Conservation (phyloP, 1,140 invertebrate genomes). For the Drosophila dunni region DNA sequence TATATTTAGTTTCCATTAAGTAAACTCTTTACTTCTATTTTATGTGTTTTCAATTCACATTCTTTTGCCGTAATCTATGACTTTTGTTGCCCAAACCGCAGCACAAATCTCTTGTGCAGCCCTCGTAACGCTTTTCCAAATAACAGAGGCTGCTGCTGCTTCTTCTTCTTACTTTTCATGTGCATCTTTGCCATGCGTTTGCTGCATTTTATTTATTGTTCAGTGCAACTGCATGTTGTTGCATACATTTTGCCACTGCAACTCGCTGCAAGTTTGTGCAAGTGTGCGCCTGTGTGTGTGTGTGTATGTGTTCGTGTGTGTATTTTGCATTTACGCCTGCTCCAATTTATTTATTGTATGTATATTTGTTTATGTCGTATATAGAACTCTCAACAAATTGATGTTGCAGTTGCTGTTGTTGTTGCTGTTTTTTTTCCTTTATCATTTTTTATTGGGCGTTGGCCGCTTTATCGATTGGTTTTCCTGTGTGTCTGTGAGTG, state of each 20-base stretch:
- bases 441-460: constrained; percentile 79
- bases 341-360: constrained; percentile 83
- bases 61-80: not conserved
- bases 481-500: constrained; percentile 53
- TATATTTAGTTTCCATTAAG: no score
- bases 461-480: constrained; percentile 78
- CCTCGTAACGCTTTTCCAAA: constrained; percentile 24
- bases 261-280: constrained; percentile 50
- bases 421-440: constrained; percentile 51
- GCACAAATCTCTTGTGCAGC: constrained; percentile 35
- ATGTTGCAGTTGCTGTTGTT: constrained; percentile 60
- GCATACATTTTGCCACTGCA: constrained; percentile 59
- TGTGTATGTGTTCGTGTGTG: constrained; percentile 46
- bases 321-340: constrained; percentile 78
- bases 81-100: constrained; percentile 11
- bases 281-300: not conserved
- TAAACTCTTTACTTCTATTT: no score
- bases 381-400: constrained; percentile 81
- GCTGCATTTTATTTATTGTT: constrained; percentile 54
- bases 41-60: no score
- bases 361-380: constrained; percentile 81
- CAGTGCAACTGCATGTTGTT: constrained; percentile 57
- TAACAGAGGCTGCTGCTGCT: not conserved
- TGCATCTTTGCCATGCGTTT: constrained; percentile 70
- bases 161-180: constrained; percentile 42